These are phyloP conservation scores for Bibio marci DNA, from an alignment of 2,888 invertebrate species.

Conservation along the genomic window DNA sequence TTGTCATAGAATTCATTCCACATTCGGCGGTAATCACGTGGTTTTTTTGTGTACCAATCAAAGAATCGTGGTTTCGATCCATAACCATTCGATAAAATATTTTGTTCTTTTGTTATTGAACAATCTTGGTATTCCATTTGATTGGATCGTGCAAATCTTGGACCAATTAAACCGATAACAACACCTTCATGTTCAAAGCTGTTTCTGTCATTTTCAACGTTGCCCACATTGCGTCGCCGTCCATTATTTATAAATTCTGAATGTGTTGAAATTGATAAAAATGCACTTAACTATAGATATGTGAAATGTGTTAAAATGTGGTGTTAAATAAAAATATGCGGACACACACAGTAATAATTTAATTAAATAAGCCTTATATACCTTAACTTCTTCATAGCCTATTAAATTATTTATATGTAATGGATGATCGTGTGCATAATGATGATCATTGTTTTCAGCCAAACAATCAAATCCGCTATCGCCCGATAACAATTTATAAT, in stretches of 20 bases:
- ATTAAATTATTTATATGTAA: conserved; percentile 32
- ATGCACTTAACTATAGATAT: conserved; percentile 27
- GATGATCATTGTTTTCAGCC: conserved; percentile 23
- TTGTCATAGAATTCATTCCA: conserved; percentile 20
- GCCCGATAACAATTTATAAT: conserved; percentile 28
- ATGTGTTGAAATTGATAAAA: conserved; percentile 36
- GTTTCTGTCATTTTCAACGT: conserved; percentile 20
- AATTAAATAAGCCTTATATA: too few relatives aligned
- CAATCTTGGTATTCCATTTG: conserved; percentile 37
- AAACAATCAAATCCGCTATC: conserved; percentile 32
- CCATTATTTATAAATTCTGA: conserved; percentile 40
- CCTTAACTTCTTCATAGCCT: conserved; percentile 40
- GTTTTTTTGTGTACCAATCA: background rate
- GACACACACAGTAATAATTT: too few relatives aligned
- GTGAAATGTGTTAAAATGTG: too few relatives aligned
- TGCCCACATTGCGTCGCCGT: conserved; percentile 34
- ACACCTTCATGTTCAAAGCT: conserved; percentile 33
- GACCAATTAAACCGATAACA: conserved; percentile 31
- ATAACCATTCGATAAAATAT: conserved; percentile 33
- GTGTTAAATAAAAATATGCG: too few relatives aligned
- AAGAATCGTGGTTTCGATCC: conserved; percentile 10
- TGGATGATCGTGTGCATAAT: conserved; percentile 17
- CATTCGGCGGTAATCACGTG: conserved; percentile 12
- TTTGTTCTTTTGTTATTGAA: conserved; percentile 32
- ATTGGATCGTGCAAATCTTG: conserved; percentile 29